Percentiles rank a stretch among this genome's conserved stretches.
phyloP scores from a whole-genome alignment of 2,797 vertebrate genomes.

The Rhinoraja longicauda region DNA sequence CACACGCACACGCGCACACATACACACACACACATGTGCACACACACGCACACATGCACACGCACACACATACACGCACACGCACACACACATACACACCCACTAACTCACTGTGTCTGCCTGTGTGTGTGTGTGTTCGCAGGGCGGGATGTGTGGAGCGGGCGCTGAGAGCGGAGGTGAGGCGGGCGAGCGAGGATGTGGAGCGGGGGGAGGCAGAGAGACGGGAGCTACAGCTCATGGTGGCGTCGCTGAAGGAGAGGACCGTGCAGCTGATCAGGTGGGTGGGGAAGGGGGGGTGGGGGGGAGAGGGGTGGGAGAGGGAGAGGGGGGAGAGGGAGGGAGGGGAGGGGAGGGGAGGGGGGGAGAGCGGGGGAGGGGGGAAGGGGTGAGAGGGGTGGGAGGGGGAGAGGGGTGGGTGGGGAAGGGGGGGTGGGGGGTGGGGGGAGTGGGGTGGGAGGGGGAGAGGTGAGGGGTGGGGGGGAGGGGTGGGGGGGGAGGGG shows the following conservation, averaged over 20 bases:
- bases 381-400: slow-evolving; percentile 50
- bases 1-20: neutral
- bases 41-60: too few species aligned
- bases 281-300: too few species aligned
- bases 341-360: slow-evolving; percentile 34
- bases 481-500: too few species aligned
- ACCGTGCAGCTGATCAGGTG: slow-evolving; percentile 56
- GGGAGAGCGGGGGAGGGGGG: slow-evolving; percentile 45
- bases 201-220: slow-evolving; percentile 40
- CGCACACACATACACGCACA: neutral
- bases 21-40: too few species aligned
- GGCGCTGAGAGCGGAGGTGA: slow-evolving; percentile 33
- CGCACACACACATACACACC: neutral
- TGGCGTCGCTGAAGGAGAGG: slow-evolving; percentile 48
- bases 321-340: slow-evolving; percentile 42
- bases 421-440: slow-evolving; percentile 40
- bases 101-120: too few species aligned
- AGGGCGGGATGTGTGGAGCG: slow-evolving; percentile 40
- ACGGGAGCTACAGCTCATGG: slow-evolving; percentile 43
- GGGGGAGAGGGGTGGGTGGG: slow-evolving; percentile 56
- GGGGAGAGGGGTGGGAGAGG: slow-evolving; percentile 41
- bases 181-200: slow-evolving; percentile 41
- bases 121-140: too few species aligned
- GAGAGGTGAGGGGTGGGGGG: too few species aligned
- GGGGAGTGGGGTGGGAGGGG: too few species aligned